Conservation (phyloP, 2,797 vertebrate species). For the Sebastiscus tertius region DNA sequence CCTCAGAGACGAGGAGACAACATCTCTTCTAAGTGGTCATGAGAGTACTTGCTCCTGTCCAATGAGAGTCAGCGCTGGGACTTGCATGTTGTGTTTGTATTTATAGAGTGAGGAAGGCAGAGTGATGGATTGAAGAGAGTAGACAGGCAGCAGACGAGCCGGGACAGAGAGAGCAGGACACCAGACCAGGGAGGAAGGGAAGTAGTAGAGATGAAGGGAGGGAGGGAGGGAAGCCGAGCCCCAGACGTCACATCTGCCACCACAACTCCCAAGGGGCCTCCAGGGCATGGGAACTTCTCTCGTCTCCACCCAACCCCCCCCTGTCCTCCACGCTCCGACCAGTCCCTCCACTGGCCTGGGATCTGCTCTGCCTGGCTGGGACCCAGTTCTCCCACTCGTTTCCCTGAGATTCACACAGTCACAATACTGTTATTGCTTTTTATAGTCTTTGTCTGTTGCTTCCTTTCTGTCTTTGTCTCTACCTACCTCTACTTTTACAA, state of each 20-base stretch:
- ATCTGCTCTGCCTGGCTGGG: constrained; percentile 30
- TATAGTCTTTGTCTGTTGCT: background rate
- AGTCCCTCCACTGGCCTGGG: constrained; percentile 51
- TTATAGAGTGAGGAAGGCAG: constrained; percentile 21
- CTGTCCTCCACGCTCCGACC: constrained; percentile 1
- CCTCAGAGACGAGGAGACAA: background rate
- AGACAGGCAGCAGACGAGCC: constrained; percentile 43
- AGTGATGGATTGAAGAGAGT: constrained; percentile 59
- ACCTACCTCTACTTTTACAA: background rate
- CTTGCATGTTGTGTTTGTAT: constrained; percentile 26
- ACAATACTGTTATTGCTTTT: constrained; percentile 12
- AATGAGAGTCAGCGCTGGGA: constrained; percentile 7
- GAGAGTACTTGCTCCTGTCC: background rate
- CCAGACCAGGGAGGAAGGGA: constrained; percentile 53
- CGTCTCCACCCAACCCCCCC: constrained; percentile 42
- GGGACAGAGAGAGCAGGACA: constrained; percentile 31
- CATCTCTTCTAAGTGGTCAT: constrained; percentile 9
- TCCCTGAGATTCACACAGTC: constrained; percentile 19
- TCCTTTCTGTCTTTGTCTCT: background rate
- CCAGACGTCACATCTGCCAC: constrained; percentile 85
- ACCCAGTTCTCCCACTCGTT: constrained; percentile 42
- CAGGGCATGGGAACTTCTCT: constrained; percentile 82
- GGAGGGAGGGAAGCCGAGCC: constrained; percentile 36
- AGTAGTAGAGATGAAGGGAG: constrained; percentile 45
- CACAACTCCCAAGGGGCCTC: constrained; percentile 74